Conservation (phyloP, 2,797 vertebrate species). For the Glossophaga mutica region DNA sequence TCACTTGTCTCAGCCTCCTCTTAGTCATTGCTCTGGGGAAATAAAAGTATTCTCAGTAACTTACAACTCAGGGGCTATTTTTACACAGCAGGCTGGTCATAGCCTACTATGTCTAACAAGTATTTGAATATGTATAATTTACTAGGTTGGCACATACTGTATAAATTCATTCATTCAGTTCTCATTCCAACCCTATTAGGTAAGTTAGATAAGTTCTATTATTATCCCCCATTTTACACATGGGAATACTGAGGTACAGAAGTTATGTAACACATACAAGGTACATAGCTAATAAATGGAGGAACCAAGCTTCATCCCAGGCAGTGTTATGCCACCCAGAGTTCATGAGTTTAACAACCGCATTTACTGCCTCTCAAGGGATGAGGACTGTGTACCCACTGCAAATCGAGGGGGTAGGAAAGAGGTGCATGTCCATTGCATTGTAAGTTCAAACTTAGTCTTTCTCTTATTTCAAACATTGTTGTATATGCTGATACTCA, state of each 20-base stretch:
- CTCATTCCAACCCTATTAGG: neutral
- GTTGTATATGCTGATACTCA: neutral
- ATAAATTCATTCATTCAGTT: neutral
- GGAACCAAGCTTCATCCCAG: neutral
- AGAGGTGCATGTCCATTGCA: neutral
- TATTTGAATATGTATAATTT: neutral
- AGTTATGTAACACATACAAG: neutral
- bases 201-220: neutral
- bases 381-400: neutral
- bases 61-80: neutral
- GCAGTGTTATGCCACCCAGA: neutral
- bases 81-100: neutral
- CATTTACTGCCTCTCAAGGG: neutral
- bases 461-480: neutral
- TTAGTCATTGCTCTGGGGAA: neutral
- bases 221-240: neutral
- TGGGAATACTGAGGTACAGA: neutral
- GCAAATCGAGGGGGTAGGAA: too few relatives aligned
- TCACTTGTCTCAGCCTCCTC: neutral
- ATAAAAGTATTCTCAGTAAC: neutral
- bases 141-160: neutral
- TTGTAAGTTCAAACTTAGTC: neutral
- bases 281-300: neutral
- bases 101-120: neutral
- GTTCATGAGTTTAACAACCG: neutral